Evolutionary conservation across 2,888 invertebrate species (phyloP).

Genomic region (Podabrus alpinus): DNA sequence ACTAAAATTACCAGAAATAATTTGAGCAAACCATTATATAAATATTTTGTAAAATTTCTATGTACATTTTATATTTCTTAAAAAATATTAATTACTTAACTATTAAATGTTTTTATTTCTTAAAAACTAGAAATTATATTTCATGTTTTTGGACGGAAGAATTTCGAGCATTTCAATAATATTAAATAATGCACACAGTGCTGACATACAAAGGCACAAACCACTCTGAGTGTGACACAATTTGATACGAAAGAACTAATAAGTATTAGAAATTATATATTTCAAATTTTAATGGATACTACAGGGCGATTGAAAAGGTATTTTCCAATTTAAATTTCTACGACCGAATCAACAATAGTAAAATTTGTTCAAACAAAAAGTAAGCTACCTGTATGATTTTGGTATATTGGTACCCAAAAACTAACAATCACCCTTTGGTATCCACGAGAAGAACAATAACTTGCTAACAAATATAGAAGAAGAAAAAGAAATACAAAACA

Average conservation of each 20-base stretch:
- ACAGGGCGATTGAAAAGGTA: not conserved
- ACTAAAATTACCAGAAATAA: not conserved
- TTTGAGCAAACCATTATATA: not conserved
- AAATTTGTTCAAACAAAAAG: too few species aligned
- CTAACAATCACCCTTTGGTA: not conserved
- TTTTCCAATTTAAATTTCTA: not conserved
- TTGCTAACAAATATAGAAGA: not conserved
- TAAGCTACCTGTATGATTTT: too few species aligned
- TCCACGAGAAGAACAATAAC: not conserved
- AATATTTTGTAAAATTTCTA: not conserved
- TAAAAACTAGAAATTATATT: not conserved
- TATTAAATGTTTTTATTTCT: not conserved
- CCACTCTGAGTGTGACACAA: constrained; percentile 38
- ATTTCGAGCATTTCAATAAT: constrained; percentile 39
- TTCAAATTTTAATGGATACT: not conserved
- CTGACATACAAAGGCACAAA: constrained; percentile 44
- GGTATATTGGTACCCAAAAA: too few species aligned
- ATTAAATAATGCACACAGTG: constrained; percentile 41
- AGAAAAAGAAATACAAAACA: not conserved
- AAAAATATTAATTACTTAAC: not conserved
- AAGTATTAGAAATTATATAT: not conserved
- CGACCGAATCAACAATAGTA: not conserved
- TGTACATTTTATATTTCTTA: not conserved
- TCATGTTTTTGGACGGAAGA: constrained; percentile 44
- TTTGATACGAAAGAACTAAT: not conserved